Evolutionary conservation across 2,113 vertebrate genomes (phyloP), one percentile per base, ranked within the genome.

Genomic region (Tragelaphus strepsiceros): DNA sequence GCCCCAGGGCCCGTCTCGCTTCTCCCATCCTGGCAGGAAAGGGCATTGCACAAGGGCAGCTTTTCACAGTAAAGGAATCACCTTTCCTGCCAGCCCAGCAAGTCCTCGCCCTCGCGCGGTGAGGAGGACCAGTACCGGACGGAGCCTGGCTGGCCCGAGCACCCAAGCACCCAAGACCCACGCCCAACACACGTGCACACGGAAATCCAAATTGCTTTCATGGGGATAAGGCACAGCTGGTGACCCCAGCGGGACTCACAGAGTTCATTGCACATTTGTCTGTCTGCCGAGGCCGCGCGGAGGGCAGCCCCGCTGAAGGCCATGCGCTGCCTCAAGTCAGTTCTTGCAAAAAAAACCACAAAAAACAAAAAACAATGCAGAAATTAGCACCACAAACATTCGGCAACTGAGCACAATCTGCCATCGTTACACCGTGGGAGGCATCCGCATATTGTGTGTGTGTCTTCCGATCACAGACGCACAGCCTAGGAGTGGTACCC

Each of bases 371-470:
- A 15, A 67, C 8, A 28, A 88, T 97, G 98, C 96, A 67, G 90
- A 98, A 99, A 98, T 99, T 99, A 99, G 99, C 99, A 99, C 99
- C 99, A 99, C 98, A 97, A 94, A 98, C 93, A 81, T 83, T 94
- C 97, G 97, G 98, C 96, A 32, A 96, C 98, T 7, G 94, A 96
- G 88, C 64, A 97, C 98, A 97, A 95, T 77, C 98, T 89, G 98
- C 97, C 74, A 26, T 43, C 59, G 92, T 58, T 59, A 87, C 83
- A 95, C 96, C 21, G 2, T 62, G 67, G 14, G 81, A 43, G 83
- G 89, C 77, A 13, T 87, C 83, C 74, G 24, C 56, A 22, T 5
- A 67, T 7, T 0, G n/a, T 10, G 28, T 0, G 32, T 1, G 28
- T 35, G 93, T 74, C 24, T 85, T 84, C 61, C 14, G 24, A 90